phyloP scores from a whole-genome alignment of 1,140 invertebrate genomes.

The Catajapyx aquilonaris region DNA sequence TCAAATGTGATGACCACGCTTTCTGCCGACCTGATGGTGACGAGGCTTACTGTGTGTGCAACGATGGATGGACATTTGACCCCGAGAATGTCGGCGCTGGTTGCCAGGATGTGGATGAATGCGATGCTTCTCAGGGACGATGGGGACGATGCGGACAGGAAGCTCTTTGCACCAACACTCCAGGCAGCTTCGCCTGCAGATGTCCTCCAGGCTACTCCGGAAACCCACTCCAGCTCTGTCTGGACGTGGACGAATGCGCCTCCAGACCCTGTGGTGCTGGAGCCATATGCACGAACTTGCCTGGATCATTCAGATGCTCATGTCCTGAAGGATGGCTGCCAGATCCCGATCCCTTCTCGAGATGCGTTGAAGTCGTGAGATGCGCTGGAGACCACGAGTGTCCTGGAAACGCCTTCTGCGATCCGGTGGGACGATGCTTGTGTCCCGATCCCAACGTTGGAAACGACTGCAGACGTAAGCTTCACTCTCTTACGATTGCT shows the following conservation, averaged over 20 bases:
- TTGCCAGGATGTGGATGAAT: slow-evolving; percentile 89
- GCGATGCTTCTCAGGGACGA: slow-evolving; percentile 49
- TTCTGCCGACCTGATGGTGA: slow-evolving; percentile 70
- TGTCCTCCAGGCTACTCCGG: slow-evolving; percentile 60
- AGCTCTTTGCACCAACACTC: slow-evolving; percentile 59
- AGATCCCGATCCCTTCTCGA: slow-evolving; percentile 54
- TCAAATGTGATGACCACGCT: slow-evolving; percentile 68
- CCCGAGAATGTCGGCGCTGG: slow-evolving; percentile 68
- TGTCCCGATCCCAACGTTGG: slow-evolving; percentile 79
- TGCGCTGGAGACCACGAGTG: slow-evolving; percentile 55
- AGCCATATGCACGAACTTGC: slow-evolving; percentile 53
- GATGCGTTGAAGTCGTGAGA: slow-evolving; percentile 56
- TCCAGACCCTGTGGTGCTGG: slow-evolving; percentile 45
- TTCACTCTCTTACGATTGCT: not conserved
- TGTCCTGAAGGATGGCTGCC: slow-evolving; percentile 60
- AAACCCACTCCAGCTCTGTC: slow-evolving; percentile 30
- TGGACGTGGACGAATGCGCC: slow-evolving; percentile 64
- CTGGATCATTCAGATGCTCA: slow-evolving; percentile 52
- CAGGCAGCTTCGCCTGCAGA: slow-evolving; percentile 52
- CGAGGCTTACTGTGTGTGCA: slow-evolving; percentile 79
- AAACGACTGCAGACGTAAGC: slow-evolving; percentile 74
- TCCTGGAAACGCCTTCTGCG: slow-evolving; percentile 73
- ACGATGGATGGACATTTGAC: slow-evolving; percentile 82
- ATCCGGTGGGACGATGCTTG: slow-evolving; percentile 47
- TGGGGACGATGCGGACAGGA: slow-evolving; percentile 63